Conservation (phyloP, 2,113 vertebrate genomes). For the Stegastes partitus region DNA sequence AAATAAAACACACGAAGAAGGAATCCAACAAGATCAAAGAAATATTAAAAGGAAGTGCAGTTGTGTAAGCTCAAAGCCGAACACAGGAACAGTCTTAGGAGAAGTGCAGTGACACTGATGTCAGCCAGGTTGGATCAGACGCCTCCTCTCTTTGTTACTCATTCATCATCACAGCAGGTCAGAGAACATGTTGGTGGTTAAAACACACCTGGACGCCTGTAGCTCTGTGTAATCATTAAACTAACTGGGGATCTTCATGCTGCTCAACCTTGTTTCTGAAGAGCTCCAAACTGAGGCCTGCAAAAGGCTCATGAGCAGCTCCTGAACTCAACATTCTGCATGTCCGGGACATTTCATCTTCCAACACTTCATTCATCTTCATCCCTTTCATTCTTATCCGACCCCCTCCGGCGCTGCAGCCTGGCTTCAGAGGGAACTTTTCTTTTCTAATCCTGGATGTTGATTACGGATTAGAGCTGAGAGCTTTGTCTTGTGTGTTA, state of each 20-base stretch:
- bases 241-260: neutral
- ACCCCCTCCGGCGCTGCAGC: neutral
- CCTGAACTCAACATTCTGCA: neutral
- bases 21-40: slow-evolving; percentile 23
- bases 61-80: slow-evolving; percentile 19
- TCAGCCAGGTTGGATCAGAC: too few relatives aligned
- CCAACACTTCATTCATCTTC: slow-evolving; percentile 1
- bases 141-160: too few relatives aligned
- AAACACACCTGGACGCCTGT: too few relatives aligned
- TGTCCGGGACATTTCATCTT: slow-evolving; percentile 23
- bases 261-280: slow-evolving; percentile 20
- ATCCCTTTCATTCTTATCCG: slow-evolving; percentile 6
- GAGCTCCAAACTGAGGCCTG: neutral
- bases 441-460: slow-evolving; percentile 65
- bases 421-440: slow-evolving; percentile 35
- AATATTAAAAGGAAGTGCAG: neutral
- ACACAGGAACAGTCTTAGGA: slow-evolving; percentile 7
- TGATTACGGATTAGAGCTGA: slow-evolving; percentile 75
- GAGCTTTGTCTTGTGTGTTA: slow-evolving; percentile 35
- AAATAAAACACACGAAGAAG: neutral
- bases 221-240: slow-evolving; percentile 23
- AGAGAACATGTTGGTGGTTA: too few relatives aligned
- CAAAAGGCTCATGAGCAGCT: slow-evolving; percentile 4
- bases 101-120: too few relatives aligned
- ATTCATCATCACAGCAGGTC: too few relatives aligned